phyloP scores from a whole-genome alignment of 2,888 invertebrate species.

The Monoplex corrugatus region DNA sequence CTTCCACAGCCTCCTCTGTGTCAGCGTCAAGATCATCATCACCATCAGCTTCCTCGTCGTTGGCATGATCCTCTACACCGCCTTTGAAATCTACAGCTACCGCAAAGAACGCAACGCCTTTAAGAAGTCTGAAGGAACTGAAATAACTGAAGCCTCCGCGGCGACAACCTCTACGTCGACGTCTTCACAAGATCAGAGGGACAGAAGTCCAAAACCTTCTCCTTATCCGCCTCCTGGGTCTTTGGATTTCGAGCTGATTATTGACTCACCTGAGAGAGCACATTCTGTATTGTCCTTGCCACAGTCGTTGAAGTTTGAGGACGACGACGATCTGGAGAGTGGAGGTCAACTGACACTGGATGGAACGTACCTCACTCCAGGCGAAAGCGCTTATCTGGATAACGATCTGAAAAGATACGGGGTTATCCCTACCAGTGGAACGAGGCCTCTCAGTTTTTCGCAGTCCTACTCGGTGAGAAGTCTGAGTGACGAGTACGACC shows the following conservation, averaged over 20 bases:
- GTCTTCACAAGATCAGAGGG: no score
- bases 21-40: slow-evolving; percentile 41
- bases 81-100: slow-evolving; percentile 47
- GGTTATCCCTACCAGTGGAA: not conserved
- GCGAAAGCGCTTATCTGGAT: slow-evolving; percentile 36
- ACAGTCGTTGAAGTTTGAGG: not conserved
- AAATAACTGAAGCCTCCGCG: no score
- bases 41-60: slow-evolving; percentile 43
- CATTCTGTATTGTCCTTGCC: no score
- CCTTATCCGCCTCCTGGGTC: no score
- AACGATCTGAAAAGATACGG: slow-evolving; percentile 41
- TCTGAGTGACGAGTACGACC: not conserved
- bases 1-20: slow-evolving; percentile 62
- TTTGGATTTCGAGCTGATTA: no score
- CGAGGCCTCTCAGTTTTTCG: not conserved
- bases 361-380: slow-evolving; percentile 10
- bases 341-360: slow-evolving; percentile 3
- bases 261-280: no score
- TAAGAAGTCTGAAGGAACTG: no score
- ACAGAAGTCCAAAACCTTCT: no score
- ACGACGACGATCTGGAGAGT: not conserved
- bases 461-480: not conserved
- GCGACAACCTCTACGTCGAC: no score
- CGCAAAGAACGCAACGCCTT: not conserved
- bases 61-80: slow-evolving; percentile 52